Percentiles rank a stretch among this genome's conserved stretches.
Evolutionary conservation across 1,140 invertebrate species (phyloP).

Genomic region (Oncopodura yosiiana): DNA sequence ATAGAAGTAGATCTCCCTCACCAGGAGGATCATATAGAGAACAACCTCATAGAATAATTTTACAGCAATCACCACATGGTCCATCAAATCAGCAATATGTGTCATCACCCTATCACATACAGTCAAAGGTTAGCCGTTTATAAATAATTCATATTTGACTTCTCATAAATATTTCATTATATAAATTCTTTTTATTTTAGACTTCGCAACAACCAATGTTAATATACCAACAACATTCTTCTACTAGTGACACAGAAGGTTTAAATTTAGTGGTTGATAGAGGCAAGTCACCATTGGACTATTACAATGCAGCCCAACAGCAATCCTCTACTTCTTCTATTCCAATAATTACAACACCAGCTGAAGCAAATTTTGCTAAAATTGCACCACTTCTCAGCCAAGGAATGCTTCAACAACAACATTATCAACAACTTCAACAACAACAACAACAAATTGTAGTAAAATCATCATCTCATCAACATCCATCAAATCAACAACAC

Average conservation of each 20-base stretch:
- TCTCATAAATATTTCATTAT: no score
- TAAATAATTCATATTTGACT: no score
- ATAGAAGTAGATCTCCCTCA: no score
- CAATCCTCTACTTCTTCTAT: neutral
- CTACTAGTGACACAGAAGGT: constrained; percentile 13
- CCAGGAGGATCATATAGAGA: no score
- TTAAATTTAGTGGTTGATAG: constrained; percentile 31
- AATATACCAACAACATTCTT: neutral
- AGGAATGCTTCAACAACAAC: constrained; percentile 10
- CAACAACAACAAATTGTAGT: constrained; percentile 4
- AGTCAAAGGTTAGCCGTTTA: no score
- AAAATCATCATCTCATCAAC: neutral
- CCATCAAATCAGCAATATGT: no score
- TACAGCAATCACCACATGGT: no score
- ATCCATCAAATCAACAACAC: neutral
- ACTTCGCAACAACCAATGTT: no score
- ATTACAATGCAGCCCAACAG: neutral
- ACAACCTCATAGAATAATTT: no score
- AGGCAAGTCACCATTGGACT: constrained; percentile 22
- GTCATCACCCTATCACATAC: no score
- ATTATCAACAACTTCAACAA: constrained; percentile 9
- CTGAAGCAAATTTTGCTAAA: constrained; percentile 29
- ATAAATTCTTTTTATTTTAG: no score
- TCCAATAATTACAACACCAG: constrained; percentile 24
- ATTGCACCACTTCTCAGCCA: constrained; percentile 32